phyloP scores from a whole-genome alignment of 2,113 vertebrate species.

The Camelus bactrianus region DNA sequence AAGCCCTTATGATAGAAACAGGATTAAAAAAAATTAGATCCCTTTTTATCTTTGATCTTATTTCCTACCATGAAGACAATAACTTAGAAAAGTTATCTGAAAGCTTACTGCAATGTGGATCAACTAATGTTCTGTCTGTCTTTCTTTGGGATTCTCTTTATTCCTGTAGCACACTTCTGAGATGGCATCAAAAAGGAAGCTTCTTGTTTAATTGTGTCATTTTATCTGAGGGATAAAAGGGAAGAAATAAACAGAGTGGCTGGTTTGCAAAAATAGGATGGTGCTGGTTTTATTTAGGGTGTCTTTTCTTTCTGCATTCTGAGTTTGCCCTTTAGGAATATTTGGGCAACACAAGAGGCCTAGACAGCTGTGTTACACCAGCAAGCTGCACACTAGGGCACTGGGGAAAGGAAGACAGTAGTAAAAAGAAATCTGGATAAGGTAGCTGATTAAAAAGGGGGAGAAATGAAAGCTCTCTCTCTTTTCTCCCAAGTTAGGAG shows the following conservation, averaged over 20 bases:
- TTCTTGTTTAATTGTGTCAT: background rate
- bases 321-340: constrained; percentile 30
- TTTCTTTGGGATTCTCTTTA: constrained; percentile 35
- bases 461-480: background rate
- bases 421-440: constrained; percentile 15
- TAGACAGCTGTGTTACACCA: background rate
- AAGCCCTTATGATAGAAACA: background rate
- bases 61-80: background rate
- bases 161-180: background rate
- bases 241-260: background rate
- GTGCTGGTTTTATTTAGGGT: background rate
- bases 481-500: background rate
- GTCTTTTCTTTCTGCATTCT: constrained; percentile 11
- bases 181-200: background rate
- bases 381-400: background rate
- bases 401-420: background rate
- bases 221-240: background rate
- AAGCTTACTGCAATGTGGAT: background rate
- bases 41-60: background rate
- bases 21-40: background rate
- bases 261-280: background rate
- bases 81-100: background rate
- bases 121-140: background rate
- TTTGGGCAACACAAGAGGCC: background rate
- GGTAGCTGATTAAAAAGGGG: background rate